A percentile compares a stretch with the other conserved stretches of the same genome.
Conservation (phyloP, 2,113 vertebrate genomes). For the Poicephalus gulielmi region DNA sequence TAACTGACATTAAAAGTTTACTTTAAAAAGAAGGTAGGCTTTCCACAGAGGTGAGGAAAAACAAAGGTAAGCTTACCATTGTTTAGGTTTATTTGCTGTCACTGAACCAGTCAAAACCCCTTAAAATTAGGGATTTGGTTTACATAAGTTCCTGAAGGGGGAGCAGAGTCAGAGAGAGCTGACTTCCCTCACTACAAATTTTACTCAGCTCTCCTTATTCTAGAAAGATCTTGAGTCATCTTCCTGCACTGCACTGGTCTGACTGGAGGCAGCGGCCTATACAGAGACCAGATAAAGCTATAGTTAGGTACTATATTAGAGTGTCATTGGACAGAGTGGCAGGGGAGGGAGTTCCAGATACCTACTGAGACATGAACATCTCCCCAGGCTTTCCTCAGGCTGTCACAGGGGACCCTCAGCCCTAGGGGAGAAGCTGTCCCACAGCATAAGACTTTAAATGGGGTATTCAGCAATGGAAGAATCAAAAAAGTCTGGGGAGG, state of each 20-base stretch:
- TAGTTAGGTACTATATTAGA: not conserved
- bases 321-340: not conserved
- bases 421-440: not conserved
- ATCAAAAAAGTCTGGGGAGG: not conserved
- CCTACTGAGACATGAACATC: not conserved
- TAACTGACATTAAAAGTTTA: not conserved
- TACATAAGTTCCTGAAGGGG: not conserved
- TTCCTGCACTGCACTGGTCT: not conserved
- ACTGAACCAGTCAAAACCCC: not conserved
- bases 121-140: not conserved
- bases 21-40: not conserved
- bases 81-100: not conserved
- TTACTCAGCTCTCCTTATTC: not conserved
- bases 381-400: not conserved
- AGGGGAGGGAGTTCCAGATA: not conserved
- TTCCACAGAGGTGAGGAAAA: not conserved
- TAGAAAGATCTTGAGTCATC: not conserved
- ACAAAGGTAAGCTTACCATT: not conserved
- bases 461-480: not conserved
- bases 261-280: not conserved
- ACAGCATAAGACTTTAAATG: not conserved
- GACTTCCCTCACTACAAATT: not conserved
- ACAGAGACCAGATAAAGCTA: not conserved
- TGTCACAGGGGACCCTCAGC: not conserved
- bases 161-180: not conserved